These are phyloP conservation scores for Oscarella lobularis DNA, from an alignment of 37 sponge, comb jelly and placozoan species.

Conservation along the genomic window DNA sequence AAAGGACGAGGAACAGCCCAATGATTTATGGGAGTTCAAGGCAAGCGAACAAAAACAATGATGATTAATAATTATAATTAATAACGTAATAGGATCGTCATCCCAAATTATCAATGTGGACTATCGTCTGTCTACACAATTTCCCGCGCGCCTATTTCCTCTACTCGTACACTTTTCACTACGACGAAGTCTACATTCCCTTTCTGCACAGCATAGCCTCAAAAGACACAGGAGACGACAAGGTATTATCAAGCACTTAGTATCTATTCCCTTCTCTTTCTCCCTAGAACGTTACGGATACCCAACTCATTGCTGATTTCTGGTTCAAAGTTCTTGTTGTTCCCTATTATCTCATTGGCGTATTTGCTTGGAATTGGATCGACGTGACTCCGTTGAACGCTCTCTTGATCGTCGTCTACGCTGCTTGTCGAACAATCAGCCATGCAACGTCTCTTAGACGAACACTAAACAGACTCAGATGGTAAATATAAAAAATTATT, in stretches of 20 bases:
- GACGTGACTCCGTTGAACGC: not conserved
- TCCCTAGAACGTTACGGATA: too few relatives aligned
- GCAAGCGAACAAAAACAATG: too few relatives aligned
- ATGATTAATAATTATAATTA: too few relatives aligned
- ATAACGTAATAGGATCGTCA: conserved; percentile 34
- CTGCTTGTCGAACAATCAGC: not conserved
- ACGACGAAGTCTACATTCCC: conserved; percentile 35
- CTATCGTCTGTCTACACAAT: conserved; percentile 11
- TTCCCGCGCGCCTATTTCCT: conserved; percentile 31
- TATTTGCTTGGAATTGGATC: not conserved
- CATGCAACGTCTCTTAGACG: too few relatives aligned
- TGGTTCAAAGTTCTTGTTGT: not conserved
- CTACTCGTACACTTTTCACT: conserved; percentile 29
- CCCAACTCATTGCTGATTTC: too few relatives aligned
- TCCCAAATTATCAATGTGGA: conserved; percentile 15
- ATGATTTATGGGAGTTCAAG: too few relatives aligned
- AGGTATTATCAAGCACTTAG: too few relatives aligned
- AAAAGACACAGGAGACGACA: too few relatives aligned
- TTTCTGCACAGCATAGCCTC: conserved; percentile 8
- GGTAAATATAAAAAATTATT: too few relatives aligned
- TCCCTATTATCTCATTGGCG: conserved; percentile 1
- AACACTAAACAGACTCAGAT: too few relatives aligned
- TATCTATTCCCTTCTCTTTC: too few relatives aligned
- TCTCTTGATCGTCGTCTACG: not conserved
- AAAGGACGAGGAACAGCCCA: too few relatives aligned